phyloP scores from a whole-genome alignment of 2,888 invertebrate genomes.

The Yponomeuta plumbellus region DNA sequence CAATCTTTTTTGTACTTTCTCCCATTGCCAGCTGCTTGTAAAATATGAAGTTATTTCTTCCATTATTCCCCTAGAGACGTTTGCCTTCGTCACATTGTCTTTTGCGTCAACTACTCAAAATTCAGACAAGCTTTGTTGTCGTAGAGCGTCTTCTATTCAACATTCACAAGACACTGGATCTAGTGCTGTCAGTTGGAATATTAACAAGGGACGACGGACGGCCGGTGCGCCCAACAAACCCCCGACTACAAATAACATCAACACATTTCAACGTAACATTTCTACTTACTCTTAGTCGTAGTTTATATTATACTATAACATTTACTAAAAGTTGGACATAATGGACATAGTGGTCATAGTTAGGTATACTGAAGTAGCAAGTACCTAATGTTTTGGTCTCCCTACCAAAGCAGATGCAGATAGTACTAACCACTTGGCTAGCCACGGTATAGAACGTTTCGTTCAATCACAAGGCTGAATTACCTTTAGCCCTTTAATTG shows the following conservation, averaged over 20 bases:
- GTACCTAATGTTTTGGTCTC: too few relatives aligned
- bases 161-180: slow-evolving; percentile 56
- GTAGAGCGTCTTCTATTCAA: slow-evolving; percentile 49
- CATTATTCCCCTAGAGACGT: slow-evolving; percentile 16
- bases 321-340: neutral
- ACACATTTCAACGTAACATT: slow-evolving; percentile 21
- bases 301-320: neutral
- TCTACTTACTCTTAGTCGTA: neutral
- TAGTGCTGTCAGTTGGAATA: slow-evolving; percentile 59
- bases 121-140: slow-evolving; percentile 60
- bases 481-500: too few relatives aligned
- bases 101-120: slow-evolving; percentile 52
- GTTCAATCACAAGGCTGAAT: too few relatives aligned
- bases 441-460: too few relatives aligned
- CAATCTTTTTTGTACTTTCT: neutral
- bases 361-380: too few relatives aligned
- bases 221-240: slow-evolving; percentile 33
- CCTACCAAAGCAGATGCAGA: too few relatives aligned
- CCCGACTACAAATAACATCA: slow-evolving; percentile 34
- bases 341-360: too few relatives aligned
- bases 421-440: too few relatives aligned
- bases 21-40: neutral
- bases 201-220: slow-evolving; percentile 53
- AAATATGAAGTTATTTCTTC: neutral
- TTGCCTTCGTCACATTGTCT: slow-evolving; percentile 36